phyloP scores from a whole-genome alignment of 2,113 vertebrate species.

The Hemiscyllium ocellatum region DNA sequence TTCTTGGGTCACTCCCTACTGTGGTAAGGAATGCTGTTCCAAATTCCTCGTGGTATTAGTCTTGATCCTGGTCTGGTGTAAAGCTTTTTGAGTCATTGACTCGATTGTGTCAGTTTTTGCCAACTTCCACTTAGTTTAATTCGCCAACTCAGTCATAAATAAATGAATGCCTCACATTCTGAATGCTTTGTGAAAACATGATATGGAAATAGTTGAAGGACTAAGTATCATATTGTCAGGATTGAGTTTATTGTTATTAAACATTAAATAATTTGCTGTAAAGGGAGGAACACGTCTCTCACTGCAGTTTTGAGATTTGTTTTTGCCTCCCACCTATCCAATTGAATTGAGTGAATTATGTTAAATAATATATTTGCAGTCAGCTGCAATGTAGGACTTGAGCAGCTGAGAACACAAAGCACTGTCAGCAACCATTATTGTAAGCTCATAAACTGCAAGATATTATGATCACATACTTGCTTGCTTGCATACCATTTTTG shows the following conservation, averaged over 20 bases:
- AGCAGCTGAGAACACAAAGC: background rate
- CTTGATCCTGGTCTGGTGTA: background rate
- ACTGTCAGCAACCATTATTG: background rate
- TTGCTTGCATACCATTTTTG: background rate
- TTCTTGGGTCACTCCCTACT: background rate
- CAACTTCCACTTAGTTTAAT: background rate
- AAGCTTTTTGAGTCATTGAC: background rate
- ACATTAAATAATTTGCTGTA: background rate
- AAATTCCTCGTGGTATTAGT: background rate
- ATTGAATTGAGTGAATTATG: no score
- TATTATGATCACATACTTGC: background rate
- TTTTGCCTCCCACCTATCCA: background rate
- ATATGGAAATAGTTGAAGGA: background rate
- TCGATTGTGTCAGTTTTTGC: background rate
- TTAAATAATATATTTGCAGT: background rate
- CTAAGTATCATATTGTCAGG: background rate
- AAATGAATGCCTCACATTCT: background rate
- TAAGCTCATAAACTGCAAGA: background rate
- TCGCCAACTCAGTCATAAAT: background rate
- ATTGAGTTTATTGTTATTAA: background rate
- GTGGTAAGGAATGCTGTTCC: background rate
- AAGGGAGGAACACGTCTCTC: background rate
- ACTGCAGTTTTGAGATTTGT: background rate
- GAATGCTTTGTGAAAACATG: background rate
- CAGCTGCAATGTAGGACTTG: background rate